A percentile compares a stretch with the other conserved stretches of the same genome.
Evolutionary conservation across 2,888 invertebrate species (phyloP).

Genomic region (Cheilosia vernalis): DNA sequence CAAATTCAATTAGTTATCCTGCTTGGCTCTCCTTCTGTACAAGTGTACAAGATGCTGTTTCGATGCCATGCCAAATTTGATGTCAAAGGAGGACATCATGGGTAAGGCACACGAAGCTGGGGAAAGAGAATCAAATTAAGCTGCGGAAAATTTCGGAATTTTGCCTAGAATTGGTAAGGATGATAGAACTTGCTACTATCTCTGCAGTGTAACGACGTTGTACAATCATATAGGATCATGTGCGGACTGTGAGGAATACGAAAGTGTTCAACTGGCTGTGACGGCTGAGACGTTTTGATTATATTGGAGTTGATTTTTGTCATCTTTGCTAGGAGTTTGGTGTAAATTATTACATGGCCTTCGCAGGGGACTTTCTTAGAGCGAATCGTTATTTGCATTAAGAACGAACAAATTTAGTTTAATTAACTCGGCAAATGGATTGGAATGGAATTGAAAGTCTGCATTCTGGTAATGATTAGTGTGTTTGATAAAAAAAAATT

Average conservation of each 20-base stretch:
- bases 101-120: not conserved
- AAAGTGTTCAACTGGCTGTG: slow-evolving; percentile 33
- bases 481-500: not conserved
- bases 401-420: slow-evolving; percentile 14
- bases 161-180: slow-evolving; percentile 59
- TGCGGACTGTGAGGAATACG: slow-evolving; percentile 60
- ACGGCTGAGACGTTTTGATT: not conserved
- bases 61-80: slow-evolving; percentile 20
- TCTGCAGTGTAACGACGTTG: slow-evolving; percentile 52
- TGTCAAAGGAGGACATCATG: not conserved
- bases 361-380: not conserved
- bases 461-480: not conserved
- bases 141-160: slow-evolving; percentile 73
- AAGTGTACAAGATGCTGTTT: slow-evolving; percentile 19
- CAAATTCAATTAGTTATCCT: slow-evolving; percentile 56
- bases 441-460: slow-evolving; percentile 7
- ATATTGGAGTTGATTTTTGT: slow-evolving; percentile 17
- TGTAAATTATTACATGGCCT: slow-evolving; percentile 26
- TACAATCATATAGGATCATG: slow-evolving; percentile 67
- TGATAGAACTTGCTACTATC: slow-evolving; percentile 43
- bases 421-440: slow-evolving; percentile 41
- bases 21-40: not conserved
- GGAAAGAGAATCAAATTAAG: slow-evolving; percentile 67
- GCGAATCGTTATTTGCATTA: slow-evolving; percentile 27
- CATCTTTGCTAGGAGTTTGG: not conserved